Percentiles rank a stretch among this genome's conserved stretches.
These are phyloP conservation scores for Rhinogobius similis DNA, from an alignment of 2,113 vertebrate genomes.

Conservation along the genomic window DNA sequence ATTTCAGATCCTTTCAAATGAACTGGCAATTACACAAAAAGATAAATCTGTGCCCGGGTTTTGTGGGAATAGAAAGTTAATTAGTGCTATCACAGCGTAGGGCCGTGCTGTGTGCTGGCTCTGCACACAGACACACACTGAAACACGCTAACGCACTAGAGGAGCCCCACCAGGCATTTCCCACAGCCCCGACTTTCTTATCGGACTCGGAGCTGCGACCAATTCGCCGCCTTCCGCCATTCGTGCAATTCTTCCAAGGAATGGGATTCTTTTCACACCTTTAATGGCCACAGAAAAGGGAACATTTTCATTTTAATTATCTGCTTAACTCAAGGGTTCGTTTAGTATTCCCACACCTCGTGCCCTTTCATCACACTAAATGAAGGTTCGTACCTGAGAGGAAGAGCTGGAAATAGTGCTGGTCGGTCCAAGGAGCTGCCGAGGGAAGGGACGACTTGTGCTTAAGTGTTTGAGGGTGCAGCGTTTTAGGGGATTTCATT, in stretches of 20 bases:
- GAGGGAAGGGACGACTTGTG: conserved; percentile 13
- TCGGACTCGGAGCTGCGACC: conserved; percentile 50
- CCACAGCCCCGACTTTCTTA: conserved; percentile 53
- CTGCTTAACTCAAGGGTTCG: conserved; percentile 69
- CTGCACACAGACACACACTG: conserved; percentile 11
- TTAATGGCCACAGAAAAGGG: conserved; percentile 76
- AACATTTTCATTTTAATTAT: conserved; percentile 80
- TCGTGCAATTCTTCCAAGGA: conserved; percentile 69
- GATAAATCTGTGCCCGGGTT: conserved; percentile 52
- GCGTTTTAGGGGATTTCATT: conserved; percentile 23
- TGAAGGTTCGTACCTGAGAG: conserved; percentile 54
- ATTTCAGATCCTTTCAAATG: conserved; percentile 53
- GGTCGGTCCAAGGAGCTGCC: conserved; percentile 23
- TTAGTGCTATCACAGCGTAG: conserved; percentile 45
- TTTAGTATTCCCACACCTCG: conserved; percentile 55
- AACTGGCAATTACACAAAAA: conserved; percentile 62
- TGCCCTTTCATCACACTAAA: conserved; percentile 64
- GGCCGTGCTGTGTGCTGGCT: conserved; percentile 28
- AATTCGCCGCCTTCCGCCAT: conserved; percentile 55
- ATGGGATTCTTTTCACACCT: conserved; percentile 70
- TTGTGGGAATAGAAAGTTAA: conserved; percentile 56
- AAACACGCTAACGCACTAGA: conserved; percentile 8
- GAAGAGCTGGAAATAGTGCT: conserved; percentile 31
- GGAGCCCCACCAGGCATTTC: conserved; percentile 44
- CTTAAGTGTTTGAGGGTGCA: conserved; percentile 51